Evolutionary conservation across 2,797 vertebrate genomes (phyloP), one percentile per base, ranked within the genome.

Genomic region (Alcedo quadribrachys): DNA sequence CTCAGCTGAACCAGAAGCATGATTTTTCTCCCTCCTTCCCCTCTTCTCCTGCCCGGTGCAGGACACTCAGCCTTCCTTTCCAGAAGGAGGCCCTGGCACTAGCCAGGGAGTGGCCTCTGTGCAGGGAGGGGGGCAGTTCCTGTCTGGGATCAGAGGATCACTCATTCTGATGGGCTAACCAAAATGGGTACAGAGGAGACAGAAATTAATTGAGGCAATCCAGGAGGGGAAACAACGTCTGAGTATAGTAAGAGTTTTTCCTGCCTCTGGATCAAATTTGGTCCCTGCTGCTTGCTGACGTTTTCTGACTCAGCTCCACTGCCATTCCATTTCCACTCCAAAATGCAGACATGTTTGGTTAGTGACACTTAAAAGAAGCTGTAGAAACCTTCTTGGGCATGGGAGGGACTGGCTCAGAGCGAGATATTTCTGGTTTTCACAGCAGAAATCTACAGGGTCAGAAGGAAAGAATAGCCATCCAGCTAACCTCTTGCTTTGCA

Each of bases 41-140:
- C 40, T 60, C 14, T 25, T 5, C 8, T 50, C 1, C 35, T 28
- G 51, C n/a, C 8, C 3, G 16, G 30, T n/a, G n/a, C 18, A 43
- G 68, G 68, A 43, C 6, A 1, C 22, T 22, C 18, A 13, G 35
- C n/a, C 32, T n/a, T 7, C 51, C 24, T 8, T 7, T 42, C 15
- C 4, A 28, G 20, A 33, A 3, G 37, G n/a, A 46, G 51, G 45
- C 8, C 3, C 3, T 18, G n/a, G 25, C 15, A 20, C 28, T 5
- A 0, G 4, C 2, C 20, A 7, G 37, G 65, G 14, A 45, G 33
- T 5, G n/a, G 63, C 8, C 25, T 51, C 6, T 0, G 17, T 9
- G 48, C 14, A 30, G 12, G 12, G 8, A 2, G 9, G 33, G n/a
- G 8, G 12, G 9, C 0, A 4, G 40, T 27, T 32, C 35, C 28